These are phyloP conservation scores for Crambe crambe DNA, from an alignment of 37 sponge, comb jelly and placozoan genomes.

Conservation along the genomic window DNA sequence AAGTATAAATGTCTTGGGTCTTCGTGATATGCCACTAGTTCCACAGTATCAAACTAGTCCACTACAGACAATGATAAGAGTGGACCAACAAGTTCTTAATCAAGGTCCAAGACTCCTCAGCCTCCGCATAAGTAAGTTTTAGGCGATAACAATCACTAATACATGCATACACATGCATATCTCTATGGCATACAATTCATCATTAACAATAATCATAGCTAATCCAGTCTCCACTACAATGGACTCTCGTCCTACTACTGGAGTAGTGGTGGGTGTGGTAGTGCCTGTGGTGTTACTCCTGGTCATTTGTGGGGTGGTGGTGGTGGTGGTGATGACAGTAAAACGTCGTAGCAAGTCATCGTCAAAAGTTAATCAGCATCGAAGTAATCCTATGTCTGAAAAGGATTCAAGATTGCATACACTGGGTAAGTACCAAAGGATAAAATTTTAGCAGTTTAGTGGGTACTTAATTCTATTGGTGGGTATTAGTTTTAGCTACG, in stretches of 20 bases:
- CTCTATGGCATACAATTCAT: not conserved
- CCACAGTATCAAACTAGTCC: not conserved
- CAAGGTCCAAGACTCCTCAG: not conserved
- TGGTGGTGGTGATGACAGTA: no score
- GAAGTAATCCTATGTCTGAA: not conserved
- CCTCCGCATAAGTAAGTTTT: not conserved
- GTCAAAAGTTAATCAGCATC: not conserved
- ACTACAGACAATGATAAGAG: not conserved
- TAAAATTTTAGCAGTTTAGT: no score
- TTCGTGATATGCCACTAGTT: not conserved
- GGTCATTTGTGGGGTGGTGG: not conserved
- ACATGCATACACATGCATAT: no score
- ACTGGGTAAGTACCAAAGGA: no score
- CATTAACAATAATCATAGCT: not conserved
- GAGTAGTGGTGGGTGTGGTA: not conserved
- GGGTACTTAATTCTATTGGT: no score
- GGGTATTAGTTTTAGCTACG: no score
- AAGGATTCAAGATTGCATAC: no score
- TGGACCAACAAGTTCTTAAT: not conserved
- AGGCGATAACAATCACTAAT: no score
- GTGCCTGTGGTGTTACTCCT: not conserved
- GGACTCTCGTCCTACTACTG: not conserved
- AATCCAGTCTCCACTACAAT: no score
- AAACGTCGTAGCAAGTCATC: no score
- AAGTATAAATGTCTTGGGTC: not conserved